Evolutionary conservation across 2,113 vertebrate genomes (phyloP).

Genomic region (Ifrita kowaldi): DNA sequence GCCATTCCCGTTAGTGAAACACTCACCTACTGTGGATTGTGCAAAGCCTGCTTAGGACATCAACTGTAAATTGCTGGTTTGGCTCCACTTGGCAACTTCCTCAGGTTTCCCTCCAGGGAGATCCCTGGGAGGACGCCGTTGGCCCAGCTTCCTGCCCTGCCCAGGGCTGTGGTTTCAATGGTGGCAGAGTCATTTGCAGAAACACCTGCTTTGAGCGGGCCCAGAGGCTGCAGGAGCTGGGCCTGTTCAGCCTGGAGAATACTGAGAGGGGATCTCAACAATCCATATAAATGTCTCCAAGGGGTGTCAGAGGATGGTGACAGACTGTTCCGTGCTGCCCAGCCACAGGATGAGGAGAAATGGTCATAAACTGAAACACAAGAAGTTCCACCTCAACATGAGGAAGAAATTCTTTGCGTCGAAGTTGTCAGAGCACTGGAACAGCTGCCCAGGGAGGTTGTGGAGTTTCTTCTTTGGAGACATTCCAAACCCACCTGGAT

Average conservation of each 20-base stretch:
- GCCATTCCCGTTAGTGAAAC: neutral
- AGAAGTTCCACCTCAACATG: neutral
- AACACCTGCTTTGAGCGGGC: neutral
- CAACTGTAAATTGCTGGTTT: constrained; percentile 12
- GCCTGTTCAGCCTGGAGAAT: neutral
- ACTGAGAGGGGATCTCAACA: neutral
- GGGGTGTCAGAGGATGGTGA: neutral
- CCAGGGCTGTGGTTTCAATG: neutral
- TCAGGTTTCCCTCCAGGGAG: neutral
- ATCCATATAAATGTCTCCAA: neutral
- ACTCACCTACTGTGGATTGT: neutral
- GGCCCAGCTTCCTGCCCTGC: constrained; percentile 33
- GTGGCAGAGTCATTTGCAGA: neutral
- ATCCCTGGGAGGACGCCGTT: neutral
- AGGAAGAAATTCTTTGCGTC: neutral
- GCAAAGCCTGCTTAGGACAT: constrained; percentile 38
- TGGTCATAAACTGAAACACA: neutral
- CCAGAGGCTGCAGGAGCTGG: neutral
- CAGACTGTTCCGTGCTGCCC: neutral
- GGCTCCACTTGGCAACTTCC: constrained; percentile 13
- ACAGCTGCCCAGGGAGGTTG: accelerated
- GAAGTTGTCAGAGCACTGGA: neutral
- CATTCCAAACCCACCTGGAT: neutral
- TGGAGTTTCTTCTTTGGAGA: neutral
- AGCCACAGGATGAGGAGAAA: neutral